Conservation (phyloP, 2,797 vertebrate species). For the Gorsachius magnificus region DNA sequence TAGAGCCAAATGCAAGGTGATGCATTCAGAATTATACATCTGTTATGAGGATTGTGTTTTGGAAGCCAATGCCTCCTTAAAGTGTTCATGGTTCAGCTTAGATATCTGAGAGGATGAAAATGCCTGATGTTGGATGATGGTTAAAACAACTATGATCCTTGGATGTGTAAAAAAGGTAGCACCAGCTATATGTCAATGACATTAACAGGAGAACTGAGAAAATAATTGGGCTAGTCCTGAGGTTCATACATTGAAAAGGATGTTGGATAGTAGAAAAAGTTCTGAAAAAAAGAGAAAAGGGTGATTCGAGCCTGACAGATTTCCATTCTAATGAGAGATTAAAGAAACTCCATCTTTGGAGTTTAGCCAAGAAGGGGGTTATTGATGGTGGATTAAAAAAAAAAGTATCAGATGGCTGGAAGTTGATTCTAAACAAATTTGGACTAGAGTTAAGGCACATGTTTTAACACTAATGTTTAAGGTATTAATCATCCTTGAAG, state of each 20-base stretch:
- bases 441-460: background rate
- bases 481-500: background rate
- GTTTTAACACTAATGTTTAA: background rate
- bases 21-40: background rate
- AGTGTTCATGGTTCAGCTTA: background rate
- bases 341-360: background rate
- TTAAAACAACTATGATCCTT: background rate
- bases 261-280: background rate
- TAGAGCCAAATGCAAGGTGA: background rate
- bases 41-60: background rate
- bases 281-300: background rate
- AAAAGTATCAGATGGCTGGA: background rate
- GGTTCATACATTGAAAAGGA: background rate
- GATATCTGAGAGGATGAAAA: background rate
- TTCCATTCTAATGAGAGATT: background rate
- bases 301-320: background rate
- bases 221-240: background rate
- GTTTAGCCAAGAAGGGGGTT: background rate
- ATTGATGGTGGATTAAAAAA: background rate
- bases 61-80: background rate
- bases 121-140: background rate
- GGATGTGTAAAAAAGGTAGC: background rate
- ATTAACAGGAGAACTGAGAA: background rate
- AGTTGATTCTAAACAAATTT: background rate
- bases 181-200: background rate